Evolutionary conservation across 1,140 invertebrate species (phyloP).

Genomic region (Bemisia tabaci): DNA sequence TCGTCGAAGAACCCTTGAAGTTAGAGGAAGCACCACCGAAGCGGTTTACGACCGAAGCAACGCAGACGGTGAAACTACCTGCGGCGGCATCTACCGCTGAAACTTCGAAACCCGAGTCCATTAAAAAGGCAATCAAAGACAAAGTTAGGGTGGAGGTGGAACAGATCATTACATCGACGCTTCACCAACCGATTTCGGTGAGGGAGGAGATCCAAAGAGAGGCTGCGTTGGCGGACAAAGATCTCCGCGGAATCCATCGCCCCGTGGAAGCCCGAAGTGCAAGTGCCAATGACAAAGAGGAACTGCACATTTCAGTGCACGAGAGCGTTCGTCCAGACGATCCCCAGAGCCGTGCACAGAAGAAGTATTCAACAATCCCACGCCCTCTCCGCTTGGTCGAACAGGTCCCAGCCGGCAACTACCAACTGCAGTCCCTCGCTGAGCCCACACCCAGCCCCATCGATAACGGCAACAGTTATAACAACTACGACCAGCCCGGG

Average conservation of each 20-base stretch:
- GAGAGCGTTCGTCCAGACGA: not conserved
- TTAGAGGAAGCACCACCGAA: not conserved
- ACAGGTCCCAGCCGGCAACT: not conserved
- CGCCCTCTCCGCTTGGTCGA: not conserved
- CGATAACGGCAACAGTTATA: not conserved
- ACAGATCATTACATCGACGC: not conserved
- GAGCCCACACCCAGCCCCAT: not conserved
- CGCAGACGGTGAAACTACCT: not conserved
- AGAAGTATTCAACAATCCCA: not conserved
- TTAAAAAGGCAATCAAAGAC: not conserved
- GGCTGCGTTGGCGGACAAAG: not conserved
- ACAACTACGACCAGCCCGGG: not conserved
- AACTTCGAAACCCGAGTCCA: not conserved
- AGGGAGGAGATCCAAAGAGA: not conserved
- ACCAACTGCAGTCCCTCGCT: not conserved
- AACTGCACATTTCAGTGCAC: not conserved
- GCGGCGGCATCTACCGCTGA: too few species aligned
- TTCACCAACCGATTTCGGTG: not conserved
- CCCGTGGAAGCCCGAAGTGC: not conserved
- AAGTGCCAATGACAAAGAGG: not conserved
- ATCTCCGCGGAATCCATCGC: not conserved
- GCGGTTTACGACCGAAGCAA: too few species aligned
- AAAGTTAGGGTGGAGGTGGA: not conserved
- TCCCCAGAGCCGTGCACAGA: not conserved
- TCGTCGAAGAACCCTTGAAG: not conserved